Evolutionary conservation across 2,797 vertebrate species (phyloP).

Genomic region (Onychomys arenicola): DNA sequence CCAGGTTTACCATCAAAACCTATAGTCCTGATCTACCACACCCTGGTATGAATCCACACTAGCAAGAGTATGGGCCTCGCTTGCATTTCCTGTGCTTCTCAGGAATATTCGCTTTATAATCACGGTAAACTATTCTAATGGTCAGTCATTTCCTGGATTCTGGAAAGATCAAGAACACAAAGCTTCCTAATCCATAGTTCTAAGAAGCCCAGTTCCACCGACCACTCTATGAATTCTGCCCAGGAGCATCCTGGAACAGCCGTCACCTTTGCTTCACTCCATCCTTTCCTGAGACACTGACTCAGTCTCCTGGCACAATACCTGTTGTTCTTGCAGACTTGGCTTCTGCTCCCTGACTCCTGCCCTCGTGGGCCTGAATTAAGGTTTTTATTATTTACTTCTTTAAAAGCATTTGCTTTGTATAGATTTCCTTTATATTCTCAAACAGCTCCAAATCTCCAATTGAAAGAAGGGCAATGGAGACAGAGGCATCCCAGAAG

Average conservation of each 20-base stretch:
- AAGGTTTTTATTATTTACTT: background rate
- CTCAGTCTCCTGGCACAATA: background rate
- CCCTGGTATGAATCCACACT: background rate
- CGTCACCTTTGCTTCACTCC: background rate
- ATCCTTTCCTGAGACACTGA: background rate
- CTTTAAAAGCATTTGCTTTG: background rate
- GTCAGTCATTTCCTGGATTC: background rate
- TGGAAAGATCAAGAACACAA: background rate
- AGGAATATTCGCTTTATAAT: background rate
- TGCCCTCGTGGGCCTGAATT: background rate
- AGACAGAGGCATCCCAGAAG: background rate
- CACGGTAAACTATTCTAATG: background rate
- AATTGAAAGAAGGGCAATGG: background rate
- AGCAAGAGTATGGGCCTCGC: background rate
- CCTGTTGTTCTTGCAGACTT: background rate
- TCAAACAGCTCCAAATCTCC: background rate
- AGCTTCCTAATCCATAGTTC: background rate
- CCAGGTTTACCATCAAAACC: background rate
- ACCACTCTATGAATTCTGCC: background rate
- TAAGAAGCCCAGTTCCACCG: background rate
- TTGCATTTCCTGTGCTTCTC: background rate
- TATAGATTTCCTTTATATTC: background rate
- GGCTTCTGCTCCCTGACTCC: background rate
- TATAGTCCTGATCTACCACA: background rate
- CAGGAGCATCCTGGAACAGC: background rate